Percentiles rank a stretch among this genome's conserved stretches.
Evolutionary conservation across 2,888 invertebrate genomes (phyloP).

Genomic region (Tipula confusa): DNA sequence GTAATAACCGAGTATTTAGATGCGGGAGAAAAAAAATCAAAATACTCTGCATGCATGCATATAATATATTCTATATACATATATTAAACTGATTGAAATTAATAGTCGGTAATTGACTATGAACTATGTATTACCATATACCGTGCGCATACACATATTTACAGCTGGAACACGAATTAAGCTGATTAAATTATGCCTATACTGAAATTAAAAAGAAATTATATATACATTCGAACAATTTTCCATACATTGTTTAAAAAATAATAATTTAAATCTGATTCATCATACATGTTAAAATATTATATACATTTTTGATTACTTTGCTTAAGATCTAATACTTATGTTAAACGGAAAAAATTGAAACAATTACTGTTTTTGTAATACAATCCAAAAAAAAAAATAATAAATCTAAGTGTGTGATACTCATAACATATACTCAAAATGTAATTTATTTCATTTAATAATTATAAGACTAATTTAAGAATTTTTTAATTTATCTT

Average conservation of each 20-base stretch:
- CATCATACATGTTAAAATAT: no score
- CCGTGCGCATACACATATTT: background rate
- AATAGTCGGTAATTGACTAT: background rate
- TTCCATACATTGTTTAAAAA: background rate
- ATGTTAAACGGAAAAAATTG: background rate
- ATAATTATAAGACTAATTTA: background rate
- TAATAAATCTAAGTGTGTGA: background rate
- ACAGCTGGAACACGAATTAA: background rate
- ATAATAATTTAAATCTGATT: background rate
- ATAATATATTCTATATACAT: background rate
- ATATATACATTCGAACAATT: no score
- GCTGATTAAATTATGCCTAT: background rate
- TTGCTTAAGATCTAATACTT: no score
- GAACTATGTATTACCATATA: background rate
- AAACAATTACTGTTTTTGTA: background rate
- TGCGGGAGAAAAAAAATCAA: slow-evolving; percentile 1
- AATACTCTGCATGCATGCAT: background rate
- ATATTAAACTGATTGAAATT: background rate
- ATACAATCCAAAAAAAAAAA: background rate
- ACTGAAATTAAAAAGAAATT: background rate
- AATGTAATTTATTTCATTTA: background rate
- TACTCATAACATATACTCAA: background rate
- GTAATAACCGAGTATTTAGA: background rate
- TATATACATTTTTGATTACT: background rate
- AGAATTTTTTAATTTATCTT: background rate